Conservation (phyloP, 2,797 vertebrate species). For the Typhlichthys subterraneus region DNA sequence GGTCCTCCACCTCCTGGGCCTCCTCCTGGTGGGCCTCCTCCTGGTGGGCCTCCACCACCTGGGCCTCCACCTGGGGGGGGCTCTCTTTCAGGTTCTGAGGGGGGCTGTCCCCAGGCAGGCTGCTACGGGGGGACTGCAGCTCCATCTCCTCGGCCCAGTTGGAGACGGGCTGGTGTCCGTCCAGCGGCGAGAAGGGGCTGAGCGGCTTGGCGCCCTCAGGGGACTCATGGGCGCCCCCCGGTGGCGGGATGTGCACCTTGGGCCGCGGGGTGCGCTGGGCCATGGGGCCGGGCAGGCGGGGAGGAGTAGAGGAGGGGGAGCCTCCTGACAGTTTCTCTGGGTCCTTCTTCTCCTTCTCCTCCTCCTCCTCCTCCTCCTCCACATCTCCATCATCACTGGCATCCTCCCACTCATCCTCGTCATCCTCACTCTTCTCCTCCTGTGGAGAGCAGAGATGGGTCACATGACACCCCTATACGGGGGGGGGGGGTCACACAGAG, state of each 20-base stretch:
- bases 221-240: conserved; percentile 48
- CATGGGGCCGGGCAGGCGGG: conserved; percentile 51
- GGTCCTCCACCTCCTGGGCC: no score
- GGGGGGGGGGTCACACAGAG: background rate
- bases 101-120: conserved; percentile 74
- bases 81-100: conserved; percentile 64
- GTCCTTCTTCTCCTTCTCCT: conserved; percentile 4
- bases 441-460: conserved; percentile 12
- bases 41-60: conserved; percentile 14
- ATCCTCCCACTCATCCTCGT: conserved; percentile 58
- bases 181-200: conserved; percentile 79
- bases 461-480: conserved; percentile 16
- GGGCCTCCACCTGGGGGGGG: conserved; percentile 55
- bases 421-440: conserved; percentile 75
- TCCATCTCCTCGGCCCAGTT: conserved; percentile 97
- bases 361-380: conserved; percentile 43
- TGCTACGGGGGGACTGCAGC: conserved; percentile 80
- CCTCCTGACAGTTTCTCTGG: conserved; percentile 7
- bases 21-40: background rate
- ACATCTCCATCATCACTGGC: conserved; percentile 53
- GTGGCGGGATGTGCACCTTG: conserved; percentile 71
- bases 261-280: conserved; percentile 63
- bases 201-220: conserved; percentile 68
- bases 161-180: conserved; percentile 78
- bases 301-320: conserved; percentile 10